Base-by-base conservation (phyloP, 2,797 vertebrate species). In the Sus cebifrons region DNA sequence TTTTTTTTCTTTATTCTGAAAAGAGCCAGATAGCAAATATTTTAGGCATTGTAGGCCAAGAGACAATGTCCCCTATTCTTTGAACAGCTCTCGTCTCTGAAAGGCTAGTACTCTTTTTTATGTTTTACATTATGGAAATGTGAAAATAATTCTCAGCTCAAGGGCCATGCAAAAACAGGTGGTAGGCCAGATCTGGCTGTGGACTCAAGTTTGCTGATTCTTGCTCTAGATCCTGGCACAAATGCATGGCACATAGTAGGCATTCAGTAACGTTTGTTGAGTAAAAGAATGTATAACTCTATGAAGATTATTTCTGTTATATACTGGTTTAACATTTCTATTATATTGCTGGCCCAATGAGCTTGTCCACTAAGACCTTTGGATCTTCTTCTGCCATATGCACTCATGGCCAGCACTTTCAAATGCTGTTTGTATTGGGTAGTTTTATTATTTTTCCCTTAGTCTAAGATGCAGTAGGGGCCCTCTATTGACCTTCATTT, bases 51-150 rank as follows among this genome's bases (percentile, higher is more conserved):
- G 11, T 11, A 85, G 18, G 10, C 58, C 16, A 40, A 77, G 52
- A 93, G 49, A 21, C 32, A 32, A 20, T 70, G 73, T 20, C 21
- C 16, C 85, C 11, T 85, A 13, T 68, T 89, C 58, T 75, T 60
- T 54, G 49, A 95, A 64, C 0, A 67, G 86, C 25, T 83, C 0
- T 83, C 89, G 27, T 78, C 27, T 94, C 56, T 44, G 64, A 78
- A 96, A 89, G 11, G n/a, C 25, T 25, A 65, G 54, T 68, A 70
- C 13, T 86, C 27, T 5, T 81, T 93, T 91, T 77, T 23, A 62
- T 58, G 13, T 82, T 96, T 92, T 89, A 71, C 14, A 54, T 64
- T 65, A 73, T 73, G 94, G 92, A 94, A 67, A 36, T 78, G 9
- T 75, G 13, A 21, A 86, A 77, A 81, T 86, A 27, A 71, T 81